Conservation (phyloP, 2,888 invertebrate species). For the Stenchaetothrips biformis region DNA sequence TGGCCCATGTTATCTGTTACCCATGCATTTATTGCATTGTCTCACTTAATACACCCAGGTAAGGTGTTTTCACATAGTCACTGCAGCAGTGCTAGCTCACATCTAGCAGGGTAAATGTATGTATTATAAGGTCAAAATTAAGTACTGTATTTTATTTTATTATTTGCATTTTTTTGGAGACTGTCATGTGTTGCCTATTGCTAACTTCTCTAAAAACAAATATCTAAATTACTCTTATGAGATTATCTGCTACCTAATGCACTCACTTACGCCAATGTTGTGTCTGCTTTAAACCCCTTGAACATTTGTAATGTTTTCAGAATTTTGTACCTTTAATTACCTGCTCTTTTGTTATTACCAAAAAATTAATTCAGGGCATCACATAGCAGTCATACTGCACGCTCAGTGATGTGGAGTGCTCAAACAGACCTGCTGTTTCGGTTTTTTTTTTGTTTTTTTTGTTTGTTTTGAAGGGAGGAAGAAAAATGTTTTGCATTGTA, state of each 20-base stretch:
- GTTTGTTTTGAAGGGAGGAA: neutral
- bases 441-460: neutral
- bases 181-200: neutral
- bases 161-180: neutral
- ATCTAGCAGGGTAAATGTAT: constrained; percentile 12
- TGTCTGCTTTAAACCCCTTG: neutral
- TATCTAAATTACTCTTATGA: no score
- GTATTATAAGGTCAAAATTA: neutral
- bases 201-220: neutral
- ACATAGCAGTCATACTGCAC: neutral
- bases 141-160: neutral
- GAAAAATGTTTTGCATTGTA: no score
- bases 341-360: neutral
- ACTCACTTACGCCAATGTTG: no score
- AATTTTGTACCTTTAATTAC: neutral
- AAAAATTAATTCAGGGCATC: neutral
- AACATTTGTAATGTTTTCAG: neutral
- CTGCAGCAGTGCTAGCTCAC: constrained; percentile 7
- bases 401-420: neutral
- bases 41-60: constrained; percentile 5
- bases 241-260: no score
- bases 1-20: neutral
- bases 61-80: neutral
- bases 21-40: neutral
- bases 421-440: neutral